These are phyloP conservation scores for Standfussiana lucernea DNA, from an alignment of 2,888 invertebrate genomes.

Conservation along the genomic window DNA sequence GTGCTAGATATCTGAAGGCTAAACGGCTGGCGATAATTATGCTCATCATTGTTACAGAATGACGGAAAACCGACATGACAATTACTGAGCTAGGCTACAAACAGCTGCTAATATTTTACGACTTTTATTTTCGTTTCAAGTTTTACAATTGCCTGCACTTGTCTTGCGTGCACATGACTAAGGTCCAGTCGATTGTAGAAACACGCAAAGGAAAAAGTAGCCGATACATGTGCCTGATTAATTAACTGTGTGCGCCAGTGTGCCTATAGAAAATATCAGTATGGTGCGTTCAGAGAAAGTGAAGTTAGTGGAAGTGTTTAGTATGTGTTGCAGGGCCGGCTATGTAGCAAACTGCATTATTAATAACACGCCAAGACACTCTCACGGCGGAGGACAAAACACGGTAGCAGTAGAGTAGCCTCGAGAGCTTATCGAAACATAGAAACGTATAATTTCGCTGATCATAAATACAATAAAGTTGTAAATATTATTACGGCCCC, in stretches of 20 bases:
- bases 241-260: conserved; percentile 31
- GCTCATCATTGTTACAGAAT: conserved; percentile 45
- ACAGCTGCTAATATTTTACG: conserved; percentile 13
- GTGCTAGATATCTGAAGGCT: conserved; percentile 49
- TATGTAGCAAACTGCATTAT: conserved; percentile 59
- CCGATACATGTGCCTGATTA: conserved; percentile 42
- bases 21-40: conserved; percentile 44
- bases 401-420: conserved; percentile 21
- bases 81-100: conserved; percentile 12
- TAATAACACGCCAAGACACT: conserved; percentile 52
- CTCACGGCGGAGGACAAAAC: conserved; percentile 23
- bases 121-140: conserved; percentile 15
- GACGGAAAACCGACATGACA: conserved; percentile 28
- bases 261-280: conserved; percentile 36
- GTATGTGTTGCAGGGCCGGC: conserved; percentile 49
- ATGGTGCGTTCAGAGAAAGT: conserved; percentile 62
- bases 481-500: neutral
- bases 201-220: conserved; percentile 54
- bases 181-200: conserved; percentile 40
- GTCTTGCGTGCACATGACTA: conserved; percentile 31
- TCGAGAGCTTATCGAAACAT: conserved; percentile 15
- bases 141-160: conserved; percentile 39
- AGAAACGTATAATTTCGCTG: neutral
- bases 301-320: conserved; percentile 50
- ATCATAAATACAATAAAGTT: neutral